Evolutionary conservation across 2,797 vertebrate genomes (phyloP).

Genomic region (Dendrocincla tyrannina): DNA sequence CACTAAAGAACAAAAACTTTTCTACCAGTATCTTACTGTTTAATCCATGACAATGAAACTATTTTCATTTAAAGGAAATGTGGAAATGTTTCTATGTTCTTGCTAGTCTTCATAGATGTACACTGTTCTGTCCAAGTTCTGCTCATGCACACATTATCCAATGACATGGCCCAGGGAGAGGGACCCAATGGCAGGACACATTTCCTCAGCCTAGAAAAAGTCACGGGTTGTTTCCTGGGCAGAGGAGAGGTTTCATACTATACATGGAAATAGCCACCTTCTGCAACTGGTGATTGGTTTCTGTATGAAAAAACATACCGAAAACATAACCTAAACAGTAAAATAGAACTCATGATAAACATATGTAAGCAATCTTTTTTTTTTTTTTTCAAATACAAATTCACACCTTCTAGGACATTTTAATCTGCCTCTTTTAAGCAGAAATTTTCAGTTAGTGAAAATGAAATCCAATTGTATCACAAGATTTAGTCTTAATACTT

Average conservation of each 20-base stretch:
- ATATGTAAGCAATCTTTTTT: background rate
- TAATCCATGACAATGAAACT: background rate
- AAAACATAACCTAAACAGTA: background rate
- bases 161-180: background rate
- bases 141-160: background rate
- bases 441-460: background rate
- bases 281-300: background rate
- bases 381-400: background rate
- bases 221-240: background rate
- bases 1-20: background rate
- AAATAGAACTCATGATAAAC: background rate
- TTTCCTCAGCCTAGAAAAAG: background rate
- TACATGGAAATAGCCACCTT: background rate
- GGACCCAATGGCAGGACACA: background rate
- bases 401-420: background rate
- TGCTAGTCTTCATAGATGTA: background rate
- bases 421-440: background rate
- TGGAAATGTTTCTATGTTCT: background rate
- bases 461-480: conserved; percentile 35
- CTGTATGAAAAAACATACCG: rapidly evolving
- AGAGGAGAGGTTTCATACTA: background rate
- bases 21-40: background rate
- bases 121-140: background rate
- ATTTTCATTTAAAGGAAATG: background rate
- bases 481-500: conserved; percentile 59